Percentiles rank a stretch among this genome's conserved stretches.
Evolutionary conservation across 2,797 vertebrate genomes (phyloP).

Genomic region (Falco novaeseelandiae): DNA sequence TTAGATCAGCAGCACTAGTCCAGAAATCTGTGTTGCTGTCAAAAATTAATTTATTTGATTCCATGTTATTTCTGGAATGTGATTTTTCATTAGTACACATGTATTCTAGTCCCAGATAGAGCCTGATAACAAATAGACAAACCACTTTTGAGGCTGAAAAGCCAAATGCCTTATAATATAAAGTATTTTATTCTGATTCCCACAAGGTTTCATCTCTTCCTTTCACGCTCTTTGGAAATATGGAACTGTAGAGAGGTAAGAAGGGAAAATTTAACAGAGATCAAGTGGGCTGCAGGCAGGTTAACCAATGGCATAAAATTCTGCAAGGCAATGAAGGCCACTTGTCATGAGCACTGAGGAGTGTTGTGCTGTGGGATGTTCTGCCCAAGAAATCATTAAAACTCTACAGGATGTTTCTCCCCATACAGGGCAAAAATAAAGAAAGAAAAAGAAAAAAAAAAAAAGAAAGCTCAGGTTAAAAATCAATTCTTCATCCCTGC

Average conservation of each 20-base stretch:
- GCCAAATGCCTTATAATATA: neutral
- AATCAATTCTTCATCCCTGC: neutral
- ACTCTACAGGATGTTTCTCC: neutral
- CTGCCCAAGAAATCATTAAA: neutral
- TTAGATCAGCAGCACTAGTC: neutral
- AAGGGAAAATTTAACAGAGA: neutral
- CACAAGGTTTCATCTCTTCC: neutral
- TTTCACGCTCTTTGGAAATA: neutral
- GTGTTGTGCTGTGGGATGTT: neutral
- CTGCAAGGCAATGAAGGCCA: neutral
- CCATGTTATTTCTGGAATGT: neutral
- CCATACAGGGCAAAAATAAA: too few species aligned
- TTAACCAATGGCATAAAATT: neutral
- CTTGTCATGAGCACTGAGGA: neutral
- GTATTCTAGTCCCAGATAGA: neutral
- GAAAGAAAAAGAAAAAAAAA: too few species aligned
- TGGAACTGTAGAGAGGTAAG: neutral
- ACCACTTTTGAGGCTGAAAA: neutral
- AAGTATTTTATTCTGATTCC: neutral
- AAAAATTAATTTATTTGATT: neutral
- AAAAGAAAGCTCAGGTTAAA: neutral
- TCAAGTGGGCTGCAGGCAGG: neutral
- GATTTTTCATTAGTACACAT: neutral
- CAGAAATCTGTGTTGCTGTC: neutral
- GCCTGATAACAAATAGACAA: neutral